These are phyloP conservation scores for Leptinotarsa haldemani DNA, from an alignment of 2,888 invertebrate species.

Conservation along the genomic window DNA sequence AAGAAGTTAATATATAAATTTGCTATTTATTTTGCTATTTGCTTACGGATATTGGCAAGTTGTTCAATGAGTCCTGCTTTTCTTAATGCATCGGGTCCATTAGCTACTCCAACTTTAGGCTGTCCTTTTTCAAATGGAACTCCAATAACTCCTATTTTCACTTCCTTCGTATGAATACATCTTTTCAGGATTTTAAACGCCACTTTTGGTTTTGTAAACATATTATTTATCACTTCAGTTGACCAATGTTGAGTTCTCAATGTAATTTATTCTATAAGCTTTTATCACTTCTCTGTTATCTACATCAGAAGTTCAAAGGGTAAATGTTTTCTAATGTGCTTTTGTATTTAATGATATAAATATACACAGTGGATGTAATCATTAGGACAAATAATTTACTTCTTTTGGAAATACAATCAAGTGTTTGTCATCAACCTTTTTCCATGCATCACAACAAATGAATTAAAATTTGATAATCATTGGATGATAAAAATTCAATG, in stretches of 20 bases:
- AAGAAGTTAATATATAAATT: too few relatives aligned
- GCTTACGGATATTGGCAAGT: slow-evolving; percentile 73
- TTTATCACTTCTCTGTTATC: background rate
- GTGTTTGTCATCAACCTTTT: too few relatives aligned
- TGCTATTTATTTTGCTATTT: background rate
- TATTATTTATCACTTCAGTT: background rate
- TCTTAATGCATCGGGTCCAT: slow-evolving; percentile 77
- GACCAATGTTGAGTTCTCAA: background rate
- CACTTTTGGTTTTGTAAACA: slow-evolving; percentile 19
- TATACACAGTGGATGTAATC: background rate
- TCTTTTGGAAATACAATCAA: background rate
- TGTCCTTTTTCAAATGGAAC: slow-evolving; percentile 86
- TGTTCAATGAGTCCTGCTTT: slow-evolving; percentile 73
- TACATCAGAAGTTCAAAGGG: slow-evolving; percentile 5
- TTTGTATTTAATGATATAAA: slow-evolving; percentile 7
- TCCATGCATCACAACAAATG: too few relatives aligned
- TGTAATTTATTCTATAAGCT: background rate
- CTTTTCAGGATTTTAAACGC: slow-evolving; percentile 31
- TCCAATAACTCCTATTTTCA: slow-evolving; percentile 79
- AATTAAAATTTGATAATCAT: too few relatives aligned
- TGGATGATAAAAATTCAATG: too few relatives aligned
- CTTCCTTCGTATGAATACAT: slow-evolving; percentile 38
- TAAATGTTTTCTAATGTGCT: slow-evolving; percentile 9
- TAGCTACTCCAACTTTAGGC: slow-evolving; percentile 76
- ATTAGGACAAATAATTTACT: background rate